These are phyloP conservation scores for Alligator mississippiensis DNA, from an alignment of 2,113 vertebrate species.

Conservation along the genomic window DNA sequence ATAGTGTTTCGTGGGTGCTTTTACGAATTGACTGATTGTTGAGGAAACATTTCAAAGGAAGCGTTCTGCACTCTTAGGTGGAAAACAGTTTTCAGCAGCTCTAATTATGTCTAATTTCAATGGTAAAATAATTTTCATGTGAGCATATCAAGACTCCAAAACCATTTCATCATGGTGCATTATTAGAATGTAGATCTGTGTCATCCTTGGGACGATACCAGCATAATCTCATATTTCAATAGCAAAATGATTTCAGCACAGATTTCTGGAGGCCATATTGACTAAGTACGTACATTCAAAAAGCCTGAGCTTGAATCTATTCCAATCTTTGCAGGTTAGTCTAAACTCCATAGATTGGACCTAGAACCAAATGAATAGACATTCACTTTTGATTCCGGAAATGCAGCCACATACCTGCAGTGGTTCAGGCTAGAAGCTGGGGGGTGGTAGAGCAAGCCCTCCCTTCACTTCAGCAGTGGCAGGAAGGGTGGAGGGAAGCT, in stretches of 20 bases:
- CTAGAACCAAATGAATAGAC: too few relatives aligned
- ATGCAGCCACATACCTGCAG: too few relatives aligned
- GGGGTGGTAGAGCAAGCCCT: too few relatives aligned
- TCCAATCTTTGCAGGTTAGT: too few relatives aligned
- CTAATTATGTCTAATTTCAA: constrained; percentile 25
- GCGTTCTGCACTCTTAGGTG: neutral
- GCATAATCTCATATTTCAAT: neutral
- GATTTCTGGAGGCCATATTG: neutral
- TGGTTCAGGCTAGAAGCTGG: too few relatives aligned
- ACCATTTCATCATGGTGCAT: neutral
- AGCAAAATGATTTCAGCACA: neutral
- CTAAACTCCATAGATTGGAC: too few relatives aligned
- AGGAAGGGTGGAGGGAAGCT: too few relatives aligned
- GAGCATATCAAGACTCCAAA: neutral
- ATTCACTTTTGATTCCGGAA: too few relatives aligned
- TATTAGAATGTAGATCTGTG: neutral
- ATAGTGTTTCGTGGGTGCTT: neutral
- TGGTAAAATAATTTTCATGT: neutral
- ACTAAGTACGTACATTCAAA: too few relatives aligned
- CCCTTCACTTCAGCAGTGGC: too few relatives aligned
- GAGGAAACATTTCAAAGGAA: constrained; percentile 27
- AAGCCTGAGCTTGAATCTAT: too few relatives aligned
- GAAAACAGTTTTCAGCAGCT: neutral
- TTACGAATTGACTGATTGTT: neutral
- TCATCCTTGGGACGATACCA: neutral